phyloP scores from a whole-genome alignment of 2,888 invertebrate genomes.

The Pristionchus arcanus region DNA sequence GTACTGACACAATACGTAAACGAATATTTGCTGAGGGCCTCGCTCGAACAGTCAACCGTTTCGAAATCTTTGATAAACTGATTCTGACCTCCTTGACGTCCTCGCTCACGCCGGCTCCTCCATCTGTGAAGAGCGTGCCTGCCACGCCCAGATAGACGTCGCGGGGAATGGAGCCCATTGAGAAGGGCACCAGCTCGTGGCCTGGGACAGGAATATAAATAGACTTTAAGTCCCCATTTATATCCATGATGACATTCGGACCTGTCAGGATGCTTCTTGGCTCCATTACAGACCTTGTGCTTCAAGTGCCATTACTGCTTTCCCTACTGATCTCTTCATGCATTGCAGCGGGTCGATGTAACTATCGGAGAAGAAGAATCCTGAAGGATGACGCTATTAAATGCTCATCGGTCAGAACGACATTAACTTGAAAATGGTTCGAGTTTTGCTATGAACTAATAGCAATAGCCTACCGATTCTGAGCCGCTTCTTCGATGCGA shows the following conservation, averaged over 20 bases:
- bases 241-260: no score
- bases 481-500: background rate
- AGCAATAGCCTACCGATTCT: background rate
- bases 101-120: background rate
- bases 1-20: no score
- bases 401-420: no score
- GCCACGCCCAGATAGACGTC: background rate
- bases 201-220: no score
- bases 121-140: background rate
- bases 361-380: background rate
- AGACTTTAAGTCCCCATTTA: no score
- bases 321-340: background rate
- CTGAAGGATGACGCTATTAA: no score
- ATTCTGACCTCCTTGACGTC: background rate
- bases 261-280: background rate
- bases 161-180: background rate
- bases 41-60: background rate
- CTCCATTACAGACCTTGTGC: background rate
- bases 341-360: slow-evolving; percentile 14
- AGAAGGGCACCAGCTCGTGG: background rate
- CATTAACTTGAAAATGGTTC: no score
- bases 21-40: no score
- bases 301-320: background rate
- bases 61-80: background rate
- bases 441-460: background rate